Evolutionary conservation across 1,140 invertebrate genomes (phyloP).

Genomic region (Aculops lycopersici): DNA sequence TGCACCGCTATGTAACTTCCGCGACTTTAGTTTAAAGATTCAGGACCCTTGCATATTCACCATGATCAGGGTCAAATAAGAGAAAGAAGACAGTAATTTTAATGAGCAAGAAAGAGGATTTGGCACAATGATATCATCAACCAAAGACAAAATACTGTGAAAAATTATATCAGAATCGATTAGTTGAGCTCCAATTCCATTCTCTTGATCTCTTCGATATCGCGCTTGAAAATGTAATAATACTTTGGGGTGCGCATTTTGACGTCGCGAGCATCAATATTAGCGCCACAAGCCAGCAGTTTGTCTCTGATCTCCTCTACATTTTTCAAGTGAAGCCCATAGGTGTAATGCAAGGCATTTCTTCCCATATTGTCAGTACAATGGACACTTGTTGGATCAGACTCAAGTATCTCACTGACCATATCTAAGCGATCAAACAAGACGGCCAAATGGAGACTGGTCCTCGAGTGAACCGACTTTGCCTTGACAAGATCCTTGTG

Average conservation of each 20-base stretch:
- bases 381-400: constrained; percentile 31
- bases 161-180: too few species aligned
- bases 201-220: constrained; percentile 21
- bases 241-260: constrained; percentile 58
- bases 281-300: constrained; percentile 42
- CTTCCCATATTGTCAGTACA: constrained; percentile 58
- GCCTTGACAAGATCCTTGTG: constrained; percentile 27
- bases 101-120: too few species aligned
- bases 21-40: too few species aligned
- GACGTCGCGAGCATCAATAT: constrained; percentile 43
- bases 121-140: too few species aligned
- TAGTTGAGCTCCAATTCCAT: constrained; percentile 8
- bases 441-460: constrained; percentile 43
- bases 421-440: constrained; percentile 40
- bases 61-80: too few species aligned
- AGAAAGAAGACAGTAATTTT: too few species aligned
- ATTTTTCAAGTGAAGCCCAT: constrained; percentile 24
- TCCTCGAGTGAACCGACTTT: constrained; percentile 30
- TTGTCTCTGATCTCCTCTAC: constrained; percentile 43
- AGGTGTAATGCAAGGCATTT: constrained; percentile 47
- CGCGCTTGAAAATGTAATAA: constrained; percentile 63
- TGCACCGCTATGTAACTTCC: too few species aligned
- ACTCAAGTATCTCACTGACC: constrained; percentile 32
- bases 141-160: background rate
- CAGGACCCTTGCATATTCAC: too few species aligned